Base-by-base conservation (phyloP, 2,797 vertebrate species). In the Rhadinocentrus ornatus region DNA sequence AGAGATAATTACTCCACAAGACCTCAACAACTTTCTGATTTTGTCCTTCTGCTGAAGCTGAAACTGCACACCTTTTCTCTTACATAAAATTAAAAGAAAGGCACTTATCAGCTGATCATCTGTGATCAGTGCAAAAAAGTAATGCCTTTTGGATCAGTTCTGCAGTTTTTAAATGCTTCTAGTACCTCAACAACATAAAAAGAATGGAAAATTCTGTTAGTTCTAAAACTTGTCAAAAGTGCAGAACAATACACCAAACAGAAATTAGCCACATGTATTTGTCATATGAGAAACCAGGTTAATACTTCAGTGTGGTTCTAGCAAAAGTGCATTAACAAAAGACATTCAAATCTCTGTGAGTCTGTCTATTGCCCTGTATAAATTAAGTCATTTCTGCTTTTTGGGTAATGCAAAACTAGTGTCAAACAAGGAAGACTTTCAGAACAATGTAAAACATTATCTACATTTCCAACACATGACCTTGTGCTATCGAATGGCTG, bases 381-480 rank as follows among this genome's bases (percentile, higher is more conserved):
- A 24, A 57, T 75, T 35, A 41, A 78, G 62, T 52, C 68, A 71
- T 63, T 81, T 62, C 71, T 73, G 66, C 61, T 86, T 69, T 59
- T 68, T 39, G 31, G 46, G 58, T 24, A 44, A 75, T 66, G 34
- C 66, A 59, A 46, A 59, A 69, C 63, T 41, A 8, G 61, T 56
- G 72, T 86, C 73, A 88, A 84, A 90, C 80, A 86, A 90, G 80
- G 84, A 85, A 86, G 69, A 87, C 77, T 82, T 75, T 89, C 41
- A 87, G 84, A 88, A 85, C 91, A 75, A 92, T 90, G 88, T 87
- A 88, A 87, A 93, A 82, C 86, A 84, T 87, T 85, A 86, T 88
- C 85, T 87, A 81, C 80, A 75, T 89, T 87, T 86, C 80, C 74
- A 84, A 77, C 81, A 80, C 81, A 77, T 86, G 86, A 90, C 76